Base-by-base conservation (phyloP, 2,113 vertebrate species). In the Peucedramus taeniatus region DNA sequence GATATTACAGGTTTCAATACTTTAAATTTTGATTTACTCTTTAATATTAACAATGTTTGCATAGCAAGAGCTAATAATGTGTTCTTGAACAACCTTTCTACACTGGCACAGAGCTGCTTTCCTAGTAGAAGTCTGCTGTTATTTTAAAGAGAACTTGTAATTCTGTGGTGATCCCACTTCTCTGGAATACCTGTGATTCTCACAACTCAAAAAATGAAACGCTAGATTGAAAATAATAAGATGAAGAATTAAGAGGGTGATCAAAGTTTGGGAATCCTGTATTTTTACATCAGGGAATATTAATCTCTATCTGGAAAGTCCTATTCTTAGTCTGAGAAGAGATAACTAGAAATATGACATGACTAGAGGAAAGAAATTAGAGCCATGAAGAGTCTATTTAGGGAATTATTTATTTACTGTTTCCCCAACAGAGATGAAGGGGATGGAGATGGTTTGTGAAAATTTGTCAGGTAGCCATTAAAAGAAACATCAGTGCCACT, bases 401-500 rank as follows among this genome's bases (percentile, higher is more conserved):
- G 40, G 51, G 74, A 74, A 63, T 37, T 0, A 68, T 69, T 76
- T 61, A 66, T 22, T 40, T 20, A 45, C 18, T 33, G 3, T 84
- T 87, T 77, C 72, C 33, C 35, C 15, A 22, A 66, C 18, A 93
- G 47, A 69, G 33, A 47, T 39, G 27, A 71, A 90, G 26, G 11
- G 11, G 21, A 42, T 70, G 15, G n/a, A 91, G 47, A 37, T 10
- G 11, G 49, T 50, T 83, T 81, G 9, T 33, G 69, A 17, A 69
- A 80, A 89, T 50, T 54, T 54, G 6, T 28, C 60, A 84, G 44
- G 47, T 47, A 66, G 10, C 9, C 39, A n/a, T 64, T 87, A 54
- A 63, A 80, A 74, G 6, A 69, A 78, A 59, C 3, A 0, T 78
- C 47, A 84, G 10, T 0, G 0, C 61, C 33, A 61, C 23, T 81